A percentile compares a stretch with the other conserved stretches of the same genome.
phyloP scores from a whole-genome alignment of 2,888 invertebrate species.

The Ctena decussata region DNA sequence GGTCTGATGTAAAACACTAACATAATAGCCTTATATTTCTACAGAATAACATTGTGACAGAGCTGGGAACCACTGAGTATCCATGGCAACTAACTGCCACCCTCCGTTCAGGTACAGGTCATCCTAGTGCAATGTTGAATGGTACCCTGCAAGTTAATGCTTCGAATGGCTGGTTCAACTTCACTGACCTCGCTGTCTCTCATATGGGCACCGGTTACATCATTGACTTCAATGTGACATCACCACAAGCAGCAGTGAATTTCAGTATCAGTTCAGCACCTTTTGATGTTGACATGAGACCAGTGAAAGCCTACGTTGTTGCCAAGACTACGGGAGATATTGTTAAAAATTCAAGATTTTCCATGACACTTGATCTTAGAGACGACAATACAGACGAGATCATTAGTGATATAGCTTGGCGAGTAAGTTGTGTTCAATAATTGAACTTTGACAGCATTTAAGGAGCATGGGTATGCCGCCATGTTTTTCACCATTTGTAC shows the following conservation, averaged over 20 bases:
- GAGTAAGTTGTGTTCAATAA: slow-evolving; percentile 63
- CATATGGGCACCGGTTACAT: slow-evolving; percentile 77
- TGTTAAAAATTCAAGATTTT: slow-evolving; percentile 51
- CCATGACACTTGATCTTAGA: slow-evolving; percentile 59
- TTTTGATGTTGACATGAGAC: slow-evolving; percentile 62
- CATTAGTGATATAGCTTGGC: slow-evolving; percentile 69
- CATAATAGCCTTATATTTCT: too few species aligned
- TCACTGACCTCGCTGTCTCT: slow-evolving; percentile 79
- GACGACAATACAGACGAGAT: slow-evolving; percentile 62
- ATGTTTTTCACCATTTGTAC: too few species aligned
- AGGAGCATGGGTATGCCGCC: too few species aligned
- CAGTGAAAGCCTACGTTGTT: slow-evolving; percentile 55
- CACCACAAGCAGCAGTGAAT: slow-evolving; percentile 71
- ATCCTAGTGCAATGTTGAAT: slow-evolving; percentile 69
- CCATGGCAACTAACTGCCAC: slow-evolving; percentile 81
- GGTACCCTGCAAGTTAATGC: slow-evolving; percentile 75
- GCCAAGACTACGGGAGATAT: slow-evolving; percentile 52
- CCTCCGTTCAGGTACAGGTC: slow-evolving; percentile 68
- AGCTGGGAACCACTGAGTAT: slow-evolving; percentile 69
- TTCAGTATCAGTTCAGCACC: slow-evolving; percentile 63
- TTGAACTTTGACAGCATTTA: too few species aligned
- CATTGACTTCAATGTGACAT: slow-evolving; percentile 74
- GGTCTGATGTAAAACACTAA: too few species aligned
- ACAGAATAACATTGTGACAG: slow-evolving; percentile 46
- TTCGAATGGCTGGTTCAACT: slow-evolving; percentile 81